Evolutionary conservation across 2,797 vertebrate genomes (phyloP).

Genomic region (Scleropages formosus): DNA sequence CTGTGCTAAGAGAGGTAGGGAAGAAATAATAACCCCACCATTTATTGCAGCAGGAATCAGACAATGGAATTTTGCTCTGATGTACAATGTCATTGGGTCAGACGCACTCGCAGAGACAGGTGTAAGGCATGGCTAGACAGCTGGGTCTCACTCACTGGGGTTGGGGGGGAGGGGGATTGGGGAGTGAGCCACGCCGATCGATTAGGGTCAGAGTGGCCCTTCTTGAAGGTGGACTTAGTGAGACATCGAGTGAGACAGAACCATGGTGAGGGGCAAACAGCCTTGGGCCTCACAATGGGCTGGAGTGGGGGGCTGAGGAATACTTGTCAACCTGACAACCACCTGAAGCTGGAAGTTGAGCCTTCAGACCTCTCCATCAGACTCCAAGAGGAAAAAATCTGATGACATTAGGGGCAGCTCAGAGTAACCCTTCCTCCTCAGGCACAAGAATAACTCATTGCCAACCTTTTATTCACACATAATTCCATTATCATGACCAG

Average conservation of each 20-base stretch:
- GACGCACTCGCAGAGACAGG: slow-evolving; percentile 13
- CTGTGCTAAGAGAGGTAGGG: slow-evolving; percentile 54
- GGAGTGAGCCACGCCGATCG: slow-evolving; percentile 1
- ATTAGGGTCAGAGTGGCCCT: background rate
- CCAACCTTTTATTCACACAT: slow-evolving; percentile 2
- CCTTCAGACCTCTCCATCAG: background rate
- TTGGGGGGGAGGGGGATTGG: background rate
- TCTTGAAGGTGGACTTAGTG: slow-evolving; percentile 7
- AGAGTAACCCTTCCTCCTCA: background rate
- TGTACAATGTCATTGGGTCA: slow-evolving; percentile 34
- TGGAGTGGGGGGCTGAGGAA: background rate
- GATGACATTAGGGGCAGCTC: background rate
- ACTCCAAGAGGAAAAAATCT: background rate
- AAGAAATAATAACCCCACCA: slow-evolving; percentile 58
- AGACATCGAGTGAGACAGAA: slow-evolving; percentile 32
- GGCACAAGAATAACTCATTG: background rate
- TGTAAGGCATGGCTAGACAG: slow-evolving; percentile 12
- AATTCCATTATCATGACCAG: slow-evolving; percentile 1
- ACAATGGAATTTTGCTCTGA: slow-evolving; percentile 39
- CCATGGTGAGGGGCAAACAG: background rate
- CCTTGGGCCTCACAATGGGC: background rate
- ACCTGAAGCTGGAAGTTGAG: background rate
- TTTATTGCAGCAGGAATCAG: slow-evolving; percentile 50
- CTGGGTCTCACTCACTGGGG: background rate
- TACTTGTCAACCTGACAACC: slow-evolving; percentile 17